Conservation (phyloP, 2,797 vertebrate genomes). For the Perodicticus potto region DNA sequence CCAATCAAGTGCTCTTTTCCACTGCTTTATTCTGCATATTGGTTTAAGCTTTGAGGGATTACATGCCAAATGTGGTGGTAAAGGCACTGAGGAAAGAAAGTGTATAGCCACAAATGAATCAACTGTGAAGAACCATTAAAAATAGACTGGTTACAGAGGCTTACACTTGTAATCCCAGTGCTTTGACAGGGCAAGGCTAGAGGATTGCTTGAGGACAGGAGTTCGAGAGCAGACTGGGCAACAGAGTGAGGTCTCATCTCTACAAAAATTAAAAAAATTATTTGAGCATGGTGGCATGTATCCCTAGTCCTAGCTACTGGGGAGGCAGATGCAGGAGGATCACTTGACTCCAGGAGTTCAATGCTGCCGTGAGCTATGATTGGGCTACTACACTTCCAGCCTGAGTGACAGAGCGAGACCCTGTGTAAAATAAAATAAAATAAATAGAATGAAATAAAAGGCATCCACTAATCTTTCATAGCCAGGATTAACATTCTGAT, state of each 20-base stretch:
- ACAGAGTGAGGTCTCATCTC: neutral
- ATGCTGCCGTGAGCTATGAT: neutral
- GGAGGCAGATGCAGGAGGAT: neutral
- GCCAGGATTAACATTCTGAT: slow-evolving; percentile 71
- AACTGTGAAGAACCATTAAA: slow-evolving; percentile 50
- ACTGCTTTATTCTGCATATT: neutral
- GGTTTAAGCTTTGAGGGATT: slow-evolving; percentile 6
- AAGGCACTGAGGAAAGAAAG: slow-evolving; percentile 53
- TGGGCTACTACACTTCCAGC: neutral
- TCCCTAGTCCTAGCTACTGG: neutral
- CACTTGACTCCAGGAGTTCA: neutral
- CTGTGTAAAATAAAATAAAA: neutral
- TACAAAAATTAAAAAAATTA: neutral
- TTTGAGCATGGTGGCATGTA: neutral
- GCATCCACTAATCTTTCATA: slow-evolving; percentile 76
- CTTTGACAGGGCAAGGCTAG: neutral
- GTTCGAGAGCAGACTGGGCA: neutral
- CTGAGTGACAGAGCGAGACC: neutral
- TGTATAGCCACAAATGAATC: neutral
- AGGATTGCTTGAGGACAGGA: neutral
- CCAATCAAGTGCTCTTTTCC: neutral
- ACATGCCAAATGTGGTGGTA: slow-evolving; percentile 61
- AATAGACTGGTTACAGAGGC: neutral
- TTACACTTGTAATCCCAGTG: neutral
- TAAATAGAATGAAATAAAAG: slow-evolving; percentile 69